Evolutionary conservation across 2,888 invertebrate genomes (phyloP).

Genomic region (Epinotia ramella): DNA sequence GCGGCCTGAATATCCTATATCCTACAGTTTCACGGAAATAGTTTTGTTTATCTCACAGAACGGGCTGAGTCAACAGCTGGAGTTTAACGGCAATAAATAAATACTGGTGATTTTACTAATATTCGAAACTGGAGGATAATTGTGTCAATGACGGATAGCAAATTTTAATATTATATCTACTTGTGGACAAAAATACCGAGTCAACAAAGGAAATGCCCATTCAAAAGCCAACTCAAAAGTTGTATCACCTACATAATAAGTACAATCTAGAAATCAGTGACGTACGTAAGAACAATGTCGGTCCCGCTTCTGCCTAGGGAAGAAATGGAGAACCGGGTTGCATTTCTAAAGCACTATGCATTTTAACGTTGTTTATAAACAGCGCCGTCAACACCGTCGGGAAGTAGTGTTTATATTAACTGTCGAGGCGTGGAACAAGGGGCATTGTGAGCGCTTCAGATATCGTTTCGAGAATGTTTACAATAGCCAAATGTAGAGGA

Average conservation of each 20-base stretch:
- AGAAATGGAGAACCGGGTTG: conserved; percentile 8
- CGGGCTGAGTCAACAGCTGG: conserved; percentile 8
- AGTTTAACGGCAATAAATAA: background rate
- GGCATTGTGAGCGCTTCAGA: conserved; percentile 27
- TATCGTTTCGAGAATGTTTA: conserved; percentile 17
- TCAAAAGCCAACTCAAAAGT: background rate
- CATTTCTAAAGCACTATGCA: conserved; percentile 17
- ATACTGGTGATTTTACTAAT: background rate
- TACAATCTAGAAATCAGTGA: conserved; percentile 8
- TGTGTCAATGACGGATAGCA: background rate
- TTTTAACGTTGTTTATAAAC: conserved; percentile 41
- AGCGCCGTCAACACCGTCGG: conserved; percentile 27
- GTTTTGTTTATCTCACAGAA: conserved; percentile 25
- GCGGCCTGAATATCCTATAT: conserved; percentile 3
- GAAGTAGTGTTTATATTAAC: conserved; percentile 43
- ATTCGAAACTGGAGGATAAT: background rate
- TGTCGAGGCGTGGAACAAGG: conserved; percentile 20
- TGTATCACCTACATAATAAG: background rate
- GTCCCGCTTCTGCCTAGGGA: conserved; percentile 6
- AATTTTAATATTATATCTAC: background rate
- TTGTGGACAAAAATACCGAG: background rate
- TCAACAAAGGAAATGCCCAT: background rate
- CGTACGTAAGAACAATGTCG: background rate
- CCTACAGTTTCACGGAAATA: conserved; percentile 22
- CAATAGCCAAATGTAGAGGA: background rate